These are phyloP conservation scores for Tychaedon coryphoeus DNA, from an alignment of 2,113 vertebrate genomes.

Conservation along the genomic window DNA sequence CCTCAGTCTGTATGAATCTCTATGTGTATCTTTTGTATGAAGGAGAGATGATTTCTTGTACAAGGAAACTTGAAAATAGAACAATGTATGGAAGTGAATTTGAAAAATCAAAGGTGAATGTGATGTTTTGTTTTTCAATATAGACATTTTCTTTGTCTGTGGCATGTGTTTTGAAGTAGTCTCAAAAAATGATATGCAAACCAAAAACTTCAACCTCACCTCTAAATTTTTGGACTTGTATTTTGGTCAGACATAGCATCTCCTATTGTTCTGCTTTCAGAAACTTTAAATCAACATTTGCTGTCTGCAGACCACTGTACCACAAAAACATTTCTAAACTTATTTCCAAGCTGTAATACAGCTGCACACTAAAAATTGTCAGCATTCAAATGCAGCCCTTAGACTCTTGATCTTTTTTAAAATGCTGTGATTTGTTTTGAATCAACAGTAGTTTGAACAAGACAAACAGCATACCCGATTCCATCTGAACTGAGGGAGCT, in stretches of 20 bases:
- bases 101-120: background rate
- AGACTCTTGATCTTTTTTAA: slow-evolving; percentile 7
- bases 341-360: background rate
- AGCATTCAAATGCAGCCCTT: background rate
- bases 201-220: background rate
- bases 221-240: background rate
- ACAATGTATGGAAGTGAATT: background rate
- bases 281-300: background rate
- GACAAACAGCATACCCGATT: slow-evolving; percentile 40
- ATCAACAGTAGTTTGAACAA: slow-evolving; percentile 54
- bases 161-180: background rate
- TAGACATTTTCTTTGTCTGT: background rate
- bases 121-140: background rate
- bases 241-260: background rate
- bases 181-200: background rate
- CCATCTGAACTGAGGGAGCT: slow-evolving; percentile 28
- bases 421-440: slow-evolving; percentile 62
- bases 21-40: background rate
- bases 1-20: background rate
- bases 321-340: background rate
- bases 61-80: background rate
- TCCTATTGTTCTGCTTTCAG: background rate
- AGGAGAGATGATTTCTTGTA: background rate
- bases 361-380: background rate
- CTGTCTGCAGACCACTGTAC: background rate